Percentiles rank a stretch among this genome's conserved stretches.
phyloP scores from a whole-genome alignment of 1,140 invertebrate genomes.

The Catajapyx aquilonaris region DNA sequence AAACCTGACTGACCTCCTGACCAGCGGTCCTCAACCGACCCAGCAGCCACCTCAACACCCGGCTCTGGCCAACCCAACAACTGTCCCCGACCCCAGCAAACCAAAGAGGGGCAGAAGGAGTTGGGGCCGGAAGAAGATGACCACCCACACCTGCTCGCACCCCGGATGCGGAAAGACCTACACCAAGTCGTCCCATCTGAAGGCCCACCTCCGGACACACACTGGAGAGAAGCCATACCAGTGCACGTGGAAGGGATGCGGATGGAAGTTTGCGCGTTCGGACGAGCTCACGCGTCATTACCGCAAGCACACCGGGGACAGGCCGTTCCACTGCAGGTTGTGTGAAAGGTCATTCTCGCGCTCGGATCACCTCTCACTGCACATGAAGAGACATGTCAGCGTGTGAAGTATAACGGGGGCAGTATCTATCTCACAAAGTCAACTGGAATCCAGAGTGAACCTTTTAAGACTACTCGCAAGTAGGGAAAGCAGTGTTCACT shows the following conservation, averaged over 20 bases:
- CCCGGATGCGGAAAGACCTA: conserved; percentile 40
- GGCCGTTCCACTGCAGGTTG: conserved; percentile 30
- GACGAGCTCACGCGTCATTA: conserved; percentile 41
- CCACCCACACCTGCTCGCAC: conserved; percentile 34
- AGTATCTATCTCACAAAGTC: too few relatives aligned
- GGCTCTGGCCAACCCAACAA: conserved; percentile 12
- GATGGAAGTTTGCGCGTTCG: conserved; percentile 45
- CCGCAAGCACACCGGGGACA: conserved; percentile 32
- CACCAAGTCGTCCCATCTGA: conserved; percentile 45
- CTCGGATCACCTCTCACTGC: conserved; percentile 38
- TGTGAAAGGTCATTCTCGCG: conserved; percentile 38
- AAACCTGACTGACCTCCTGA: conserved; percentile 23
- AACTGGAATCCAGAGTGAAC: too few relatives aligned
- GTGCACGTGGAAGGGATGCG: conserved; percentile 43
- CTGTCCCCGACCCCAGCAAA: conserved; percentile 6
- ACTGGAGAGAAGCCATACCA: conserved; percentile 47
- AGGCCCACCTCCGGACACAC: conserved; percentile 42
- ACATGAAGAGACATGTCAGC: conserved; percentile 34
- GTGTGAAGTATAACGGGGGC: too few relatives aligned
- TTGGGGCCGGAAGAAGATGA: conserved; percentile 29
- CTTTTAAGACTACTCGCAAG: too few relatives aligned
- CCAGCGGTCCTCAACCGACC: conserved; percentile 7
- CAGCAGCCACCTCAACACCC: conserved; percentile 14
- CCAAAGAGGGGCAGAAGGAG: conserved; percentile 21
- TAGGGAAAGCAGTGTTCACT: too few relatives aligned